Evolutionary conservation across 2,113 vertebrate genomes (phyloP).

Genomic region (Crotalus viridis): DNA sequence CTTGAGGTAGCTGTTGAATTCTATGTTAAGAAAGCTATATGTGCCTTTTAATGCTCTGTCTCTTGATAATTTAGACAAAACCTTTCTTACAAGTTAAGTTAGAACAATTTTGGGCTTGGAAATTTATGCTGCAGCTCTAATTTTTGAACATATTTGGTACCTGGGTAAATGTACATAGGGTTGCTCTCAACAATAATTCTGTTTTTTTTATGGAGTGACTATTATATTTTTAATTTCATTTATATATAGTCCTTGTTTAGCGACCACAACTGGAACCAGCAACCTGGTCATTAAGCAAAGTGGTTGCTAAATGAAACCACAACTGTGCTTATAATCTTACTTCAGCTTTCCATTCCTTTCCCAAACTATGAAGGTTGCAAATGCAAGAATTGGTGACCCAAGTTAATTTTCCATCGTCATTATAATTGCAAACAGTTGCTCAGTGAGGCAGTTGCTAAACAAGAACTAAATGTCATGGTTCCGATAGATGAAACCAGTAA

Average conservation of each 20-base stretch:
- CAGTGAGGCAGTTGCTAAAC: not conserved
- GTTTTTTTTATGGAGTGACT: not conserved
- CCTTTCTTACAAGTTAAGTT: not conserved
- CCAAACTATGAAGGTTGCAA: not conserved
- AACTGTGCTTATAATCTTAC: not conserved
- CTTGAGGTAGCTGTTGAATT: not conserved
- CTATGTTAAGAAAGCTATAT: not conserved
- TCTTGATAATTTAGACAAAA: not conserved
- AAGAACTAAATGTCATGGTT: not conserved
- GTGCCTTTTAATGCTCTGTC: not conserved
- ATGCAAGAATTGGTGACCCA: not conserved
- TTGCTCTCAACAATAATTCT: not conserved
- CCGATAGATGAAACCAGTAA: too few relatives aligned
- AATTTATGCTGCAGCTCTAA: not conserved
- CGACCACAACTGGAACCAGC: not conserved
- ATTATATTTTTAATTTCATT: not conserved
- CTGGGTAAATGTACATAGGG: too few relatives aligned
- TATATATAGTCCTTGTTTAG: not conserved
- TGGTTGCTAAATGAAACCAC: not conserved
- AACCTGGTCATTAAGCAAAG: not conserved
- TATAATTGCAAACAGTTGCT: not conserved
- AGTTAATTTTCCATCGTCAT: not conserved
- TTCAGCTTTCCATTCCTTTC: not conserved
- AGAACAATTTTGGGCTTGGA: not conserved
- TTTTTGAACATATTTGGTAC: not conserved